Evolutionary conservation across 2,888 invertebrate species (phyloP).

Genomic region (Mesorhabditis sp.): DNA sequence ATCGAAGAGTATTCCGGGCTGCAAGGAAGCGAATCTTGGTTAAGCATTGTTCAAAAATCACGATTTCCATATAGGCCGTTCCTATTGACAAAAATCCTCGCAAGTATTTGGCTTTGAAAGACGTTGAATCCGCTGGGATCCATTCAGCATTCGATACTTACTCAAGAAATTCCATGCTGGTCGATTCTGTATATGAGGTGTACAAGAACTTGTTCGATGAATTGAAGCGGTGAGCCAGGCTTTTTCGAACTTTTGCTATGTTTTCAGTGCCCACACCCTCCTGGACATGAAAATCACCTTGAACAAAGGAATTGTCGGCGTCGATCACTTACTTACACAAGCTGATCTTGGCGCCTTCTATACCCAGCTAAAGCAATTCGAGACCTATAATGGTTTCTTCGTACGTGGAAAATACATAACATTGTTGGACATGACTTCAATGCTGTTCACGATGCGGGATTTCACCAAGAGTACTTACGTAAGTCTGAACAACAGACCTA

Average conservation of each 20-base stretch:
- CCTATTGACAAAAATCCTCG: background rate
- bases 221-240: background rate
- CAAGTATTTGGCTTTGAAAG: background rate
- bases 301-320: background rate
- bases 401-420: background rate
- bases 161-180: background rate
- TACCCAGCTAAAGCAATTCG: background rate
- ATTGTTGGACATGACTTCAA: background rate
- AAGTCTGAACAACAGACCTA: no score
- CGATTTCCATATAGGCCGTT: background rate
- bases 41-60: background rate
- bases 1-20: slow-evolving; percentile 1
- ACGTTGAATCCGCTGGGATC: background rate
- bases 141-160: background rate
- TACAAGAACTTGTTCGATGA: background rate
- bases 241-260: background rate
- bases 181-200: background rate
- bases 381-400: background rate
- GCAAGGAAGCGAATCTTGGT: background rate
- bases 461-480: background rate
- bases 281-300: background rate
- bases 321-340: background rate
- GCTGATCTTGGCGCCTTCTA: background rate
- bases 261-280: background rate
- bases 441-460: background rate